Percentiles rank a stretch among this genome's conserved stretches.
Evolutionary conservation across 2,888 invertebrate species (phyloP).

Genomic region (Drosophila picticornis): DNA sequence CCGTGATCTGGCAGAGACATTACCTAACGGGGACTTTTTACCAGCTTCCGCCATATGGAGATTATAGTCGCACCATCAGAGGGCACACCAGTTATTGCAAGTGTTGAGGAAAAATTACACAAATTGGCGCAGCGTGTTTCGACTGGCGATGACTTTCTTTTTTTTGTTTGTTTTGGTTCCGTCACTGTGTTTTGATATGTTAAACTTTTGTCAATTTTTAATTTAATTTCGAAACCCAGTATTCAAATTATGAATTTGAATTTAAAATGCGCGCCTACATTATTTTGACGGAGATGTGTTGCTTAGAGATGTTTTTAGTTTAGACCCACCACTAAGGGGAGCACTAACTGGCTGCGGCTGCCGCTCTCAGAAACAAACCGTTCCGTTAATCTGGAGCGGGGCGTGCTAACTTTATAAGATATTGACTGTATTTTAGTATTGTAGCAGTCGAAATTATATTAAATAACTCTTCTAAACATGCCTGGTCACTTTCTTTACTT

Average conservation of each 20-base stretch:
- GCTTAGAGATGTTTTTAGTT: not conserved
- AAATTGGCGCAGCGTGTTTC: not conserved
- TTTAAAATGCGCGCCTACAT: not conserved
- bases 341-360: not conserved
- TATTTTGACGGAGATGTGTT: not conserved
- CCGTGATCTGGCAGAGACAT: not conserved
- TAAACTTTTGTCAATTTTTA: not conserved
- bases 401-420: not conserved
- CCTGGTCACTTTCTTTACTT: no score
- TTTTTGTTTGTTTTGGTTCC: not conserved
- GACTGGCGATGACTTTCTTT: not conserved
- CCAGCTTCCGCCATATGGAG: no score
- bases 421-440: not conserved
- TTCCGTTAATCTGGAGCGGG: not conserved
- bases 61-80: no score
- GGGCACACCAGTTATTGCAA: not conserved
- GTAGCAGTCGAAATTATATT: not conserved
- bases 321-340: not conserved
- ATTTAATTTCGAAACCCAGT: not conserved
- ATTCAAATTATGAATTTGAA: not conserved
- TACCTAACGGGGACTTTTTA: not conserved
- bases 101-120: not conserved
- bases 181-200: not conserved
- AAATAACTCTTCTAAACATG: not conserved
- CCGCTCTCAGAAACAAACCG: not conserved